A percentile compares a stretch with the other conserved stretches of the same genome.
These are phyloP conservation scores for Thereva nobilitata DNA, from an alignment of 2,888 invertebrate species.

Conservation along the genomic window DNA sequence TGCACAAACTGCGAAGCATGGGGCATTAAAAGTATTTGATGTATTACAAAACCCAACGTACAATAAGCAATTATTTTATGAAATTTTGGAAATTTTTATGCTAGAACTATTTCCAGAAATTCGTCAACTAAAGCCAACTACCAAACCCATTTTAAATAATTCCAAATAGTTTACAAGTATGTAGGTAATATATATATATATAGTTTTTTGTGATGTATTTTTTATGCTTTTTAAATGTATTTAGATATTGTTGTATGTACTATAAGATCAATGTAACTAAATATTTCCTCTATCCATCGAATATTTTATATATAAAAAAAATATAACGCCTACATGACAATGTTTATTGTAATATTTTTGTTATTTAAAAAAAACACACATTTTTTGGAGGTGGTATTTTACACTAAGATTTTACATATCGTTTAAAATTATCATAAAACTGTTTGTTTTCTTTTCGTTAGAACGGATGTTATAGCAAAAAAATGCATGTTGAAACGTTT, in stretches of 20 bases:
- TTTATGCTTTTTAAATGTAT: not conserved
- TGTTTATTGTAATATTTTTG: slow-evolving; percentile 1
- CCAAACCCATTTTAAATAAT: slow-evolving; percentile 27
- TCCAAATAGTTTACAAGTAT: not conserved
- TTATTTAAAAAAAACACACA: not conserved
- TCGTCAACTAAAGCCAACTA: slow-evolving; percentile 59
- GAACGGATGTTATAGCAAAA: too few species aligned
- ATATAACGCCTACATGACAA: not conserved
- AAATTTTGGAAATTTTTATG: slow-evolving; percentile 69
- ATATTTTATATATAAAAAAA: not conserved
- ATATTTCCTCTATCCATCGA: not conserved
- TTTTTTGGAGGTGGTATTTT: slow-evolving; percentile 2
- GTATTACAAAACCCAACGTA: slow-evolving; percentile 81
- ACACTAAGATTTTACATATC: not conserved
- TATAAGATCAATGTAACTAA: slow-evolving; percentile 8
- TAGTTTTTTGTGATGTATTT: not conserved
- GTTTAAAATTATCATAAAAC: not conserved
- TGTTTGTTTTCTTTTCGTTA: too few species aligned
- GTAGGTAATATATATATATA: not conserved
- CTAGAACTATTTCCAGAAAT: slow-evolving; percentile 73
- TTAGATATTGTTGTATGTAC: not conserved
- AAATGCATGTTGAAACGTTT: too few species aligned
- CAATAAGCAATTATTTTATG: slow-evolving; percentile 89
- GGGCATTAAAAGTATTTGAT: slow-evolving; percentile 84
- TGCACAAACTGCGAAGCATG: slow-evolving; percentile 79